Percentiles rank a stretch among this genome's conserved stretches.
Evolutionary conservation across 2,888 invertebrate genomes (phyloP).

Genomic region (Linnaemya tessellans): DNA sequence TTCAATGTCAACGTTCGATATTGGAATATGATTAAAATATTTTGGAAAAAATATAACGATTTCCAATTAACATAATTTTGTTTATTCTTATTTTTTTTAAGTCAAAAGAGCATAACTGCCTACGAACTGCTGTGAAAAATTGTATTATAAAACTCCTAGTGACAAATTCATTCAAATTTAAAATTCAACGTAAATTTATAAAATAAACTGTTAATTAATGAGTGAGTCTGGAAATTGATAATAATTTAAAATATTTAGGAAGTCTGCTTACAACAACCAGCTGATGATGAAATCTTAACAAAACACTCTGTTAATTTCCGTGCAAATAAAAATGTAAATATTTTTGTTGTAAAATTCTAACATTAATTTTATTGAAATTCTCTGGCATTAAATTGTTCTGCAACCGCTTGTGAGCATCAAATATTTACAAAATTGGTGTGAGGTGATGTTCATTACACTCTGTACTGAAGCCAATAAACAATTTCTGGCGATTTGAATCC

Average conservation of each 20-base stretch:
- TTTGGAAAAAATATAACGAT: neutral
- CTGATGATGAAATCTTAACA: neutral
- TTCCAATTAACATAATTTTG: neutral
- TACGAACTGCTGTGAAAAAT: neutral
- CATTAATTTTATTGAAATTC: too few species aligned
- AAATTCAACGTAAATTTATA: neutral
- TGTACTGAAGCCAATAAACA: too few species aligned
- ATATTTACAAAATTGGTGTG: too few species aligned
- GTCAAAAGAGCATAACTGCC: neutral
- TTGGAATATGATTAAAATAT: conserved; percentile 3
- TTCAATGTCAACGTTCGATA: neutral
- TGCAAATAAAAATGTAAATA: neutral
- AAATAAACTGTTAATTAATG: neutral
- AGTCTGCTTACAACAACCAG: neutral
- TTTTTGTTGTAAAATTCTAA: neutral
- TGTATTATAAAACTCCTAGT: neutral
- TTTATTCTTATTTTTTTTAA: neutral
- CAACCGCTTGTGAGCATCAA: too few species aligned
- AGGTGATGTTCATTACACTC: too few species aligned
- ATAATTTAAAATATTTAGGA: neutral
- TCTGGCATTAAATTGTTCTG: too few species aligned
- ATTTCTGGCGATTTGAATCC: too few species aligned
- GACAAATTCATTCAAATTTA: neutral
- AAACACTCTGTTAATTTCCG: neutral
- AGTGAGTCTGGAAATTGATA: neutral